These are phyloP conservation scores for Notothenia coriiceps DNA, from an alignment of 2,113 vertebrate genomes.

Conservation along the genomic window DNA sequence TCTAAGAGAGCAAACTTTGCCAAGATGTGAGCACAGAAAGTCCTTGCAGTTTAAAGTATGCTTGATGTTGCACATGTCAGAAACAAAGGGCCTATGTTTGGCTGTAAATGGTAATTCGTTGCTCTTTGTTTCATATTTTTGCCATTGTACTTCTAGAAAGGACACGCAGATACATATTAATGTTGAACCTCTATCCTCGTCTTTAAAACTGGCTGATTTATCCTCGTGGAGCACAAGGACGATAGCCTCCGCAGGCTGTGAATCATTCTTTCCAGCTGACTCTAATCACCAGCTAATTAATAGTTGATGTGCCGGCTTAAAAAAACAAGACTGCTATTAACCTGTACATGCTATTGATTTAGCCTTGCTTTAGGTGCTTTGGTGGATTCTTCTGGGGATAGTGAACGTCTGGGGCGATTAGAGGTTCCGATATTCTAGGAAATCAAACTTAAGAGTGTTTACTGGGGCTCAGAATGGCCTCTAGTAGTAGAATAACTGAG, in stretches of 20 bases:
- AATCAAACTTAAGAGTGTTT: conserved; percentile 15
- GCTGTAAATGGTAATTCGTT: neutral
- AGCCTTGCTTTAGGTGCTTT: conserved; percentile 66
- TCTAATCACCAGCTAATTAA: conserved; percentile 94
- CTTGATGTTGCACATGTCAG: neutral
- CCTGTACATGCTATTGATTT: conserved; percentile 84
- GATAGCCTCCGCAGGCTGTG: conserved; percentile 85
- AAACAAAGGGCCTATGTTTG: neutral
- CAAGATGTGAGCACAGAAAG: neutral
- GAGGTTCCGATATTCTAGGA: conserved; percentile 11
- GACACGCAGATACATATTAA: conserved; percentile 2
- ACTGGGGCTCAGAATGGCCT: neutral
- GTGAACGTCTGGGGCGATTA: neutral
- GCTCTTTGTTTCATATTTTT: neutral
- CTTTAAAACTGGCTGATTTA: conserved; percentile 73
- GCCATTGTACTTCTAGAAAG: conserved; percentile 17
- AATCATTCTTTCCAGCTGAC: conserved; percentile 89
- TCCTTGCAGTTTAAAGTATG: conserved; percentile 6
- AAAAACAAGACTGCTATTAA: conserved; percentile 86
- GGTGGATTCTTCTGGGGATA: conserved; percentile 34
- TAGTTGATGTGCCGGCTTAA: conserved; percentile 88
- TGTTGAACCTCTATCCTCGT: conserved; percentile 15
- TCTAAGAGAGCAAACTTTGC: conserved; percentile 1
- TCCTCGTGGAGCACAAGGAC: conserved; percentile 87
- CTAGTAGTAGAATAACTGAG: neutral